phyloP scores from a whole-genome alignment of 2,113 vertebrate species.

The Callaeas wilsoni region DNA sequence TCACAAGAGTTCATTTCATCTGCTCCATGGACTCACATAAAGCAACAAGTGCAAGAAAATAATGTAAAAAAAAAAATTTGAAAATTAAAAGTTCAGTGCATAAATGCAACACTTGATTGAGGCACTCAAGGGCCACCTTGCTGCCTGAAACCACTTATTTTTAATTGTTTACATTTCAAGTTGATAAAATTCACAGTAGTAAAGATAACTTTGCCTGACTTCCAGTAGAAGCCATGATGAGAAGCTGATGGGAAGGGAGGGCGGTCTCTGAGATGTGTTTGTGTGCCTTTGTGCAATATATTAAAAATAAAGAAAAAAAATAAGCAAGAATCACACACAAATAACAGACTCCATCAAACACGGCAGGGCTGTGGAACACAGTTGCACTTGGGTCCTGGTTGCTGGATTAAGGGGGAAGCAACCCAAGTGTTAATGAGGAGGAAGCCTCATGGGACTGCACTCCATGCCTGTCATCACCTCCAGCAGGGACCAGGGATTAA shows the following conservation, averaged over 20 bases:
- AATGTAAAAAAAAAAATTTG: neutral
- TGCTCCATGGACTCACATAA: neutral
- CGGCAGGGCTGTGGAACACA: neutral
- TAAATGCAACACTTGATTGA: neutral
- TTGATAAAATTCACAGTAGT: neutral
- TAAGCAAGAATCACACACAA: neutral
- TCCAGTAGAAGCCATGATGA: neutral
- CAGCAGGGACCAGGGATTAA: neutral
- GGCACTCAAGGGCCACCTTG: neutral
- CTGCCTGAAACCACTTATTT: neutral
- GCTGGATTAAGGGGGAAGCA: neutral
- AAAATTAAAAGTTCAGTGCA: neutral
- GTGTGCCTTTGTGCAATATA: neutral
- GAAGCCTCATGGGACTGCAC: fast-evolving
- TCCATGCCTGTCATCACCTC: neutral
- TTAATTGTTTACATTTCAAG: neutral
- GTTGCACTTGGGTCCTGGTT: neutral
- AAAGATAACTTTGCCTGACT: neutral
- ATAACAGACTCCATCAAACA: neutral
- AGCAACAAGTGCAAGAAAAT: neutral
- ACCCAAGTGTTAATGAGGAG: neutral
- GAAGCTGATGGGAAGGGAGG: neutral
- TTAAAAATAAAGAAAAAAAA: neutral
- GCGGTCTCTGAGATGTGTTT: neutral
- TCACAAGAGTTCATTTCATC: neutral